Conservation (phyloP, 2,113 vertebrate genomes). For the Oreotrochilus melanogaster region DNA sequence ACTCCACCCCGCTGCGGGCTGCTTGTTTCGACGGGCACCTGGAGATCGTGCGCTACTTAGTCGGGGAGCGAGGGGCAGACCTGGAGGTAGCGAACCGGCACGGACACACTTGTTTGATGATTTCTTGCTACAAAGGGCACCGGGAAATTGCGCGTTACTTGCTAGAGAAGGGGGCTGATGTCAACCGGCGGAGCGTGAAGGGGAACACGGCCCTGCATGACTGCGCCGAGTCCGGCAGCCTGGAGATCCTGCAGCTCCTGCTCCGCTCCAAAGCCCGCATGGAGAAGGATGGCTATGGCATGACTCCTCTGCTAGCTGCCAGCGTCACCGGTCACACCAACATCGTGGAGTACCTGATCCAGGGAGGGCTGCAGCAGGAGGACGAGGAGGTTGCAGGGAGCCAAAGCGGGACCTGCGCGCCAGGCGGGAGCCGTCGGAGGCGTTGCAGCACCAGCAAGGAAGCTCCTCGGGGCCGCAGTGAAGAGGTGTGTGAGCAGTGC, state of each 20-base stretch:
- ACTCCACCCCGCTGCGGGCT: constrained; percentile 93
- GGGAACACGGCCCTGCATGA: constrained; percentile 95
- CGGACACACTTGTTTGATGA: constrained; percentile 97
- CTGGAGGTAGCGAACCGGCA: constrained; percentile 96
- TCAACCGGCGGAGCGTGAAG: constrained; percentile 94
- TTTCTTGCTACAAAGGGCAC: constrained; percentile 97
- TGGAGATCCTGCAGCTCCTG: constrained; percentile 95
- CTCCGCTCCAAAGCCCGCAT: constrained; percentile 89
- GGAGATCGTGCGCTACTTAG: constrained; percentile 93
- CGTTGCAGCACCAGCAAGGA: background rate
- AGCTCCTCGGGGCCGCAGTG: background rate
- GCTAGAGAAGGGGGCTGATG: constrained; percentile 90
- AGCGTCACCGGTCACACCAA: constrained; percentile 95
- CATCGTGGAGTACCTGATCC: constrained; percentile 94
- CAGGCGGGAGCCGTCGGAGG: background rate
- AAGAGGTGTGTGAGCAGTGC: background rate
- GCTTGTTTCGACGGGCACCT: constrained; percentile 97
- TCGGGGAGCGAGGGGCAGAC: constrained; percentile 90
- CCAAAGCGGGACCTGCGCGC: background rate
- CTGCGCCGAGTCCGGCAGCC: constrained; percentile 93
- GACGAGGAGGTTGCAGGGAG: background rate
- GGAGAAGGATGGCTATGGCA: constrained; percentile 94
- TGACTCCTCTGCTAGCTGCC: constrained; percentile 93
- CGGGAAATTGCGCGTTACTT: constrained; percentile 93
- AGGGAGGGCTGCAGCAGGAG: constrained; percentile 65